phyloP scores from a whole-genome alignment of 2,888 invertebrate species.

The Zootermopsis nevadensis region DNA sequence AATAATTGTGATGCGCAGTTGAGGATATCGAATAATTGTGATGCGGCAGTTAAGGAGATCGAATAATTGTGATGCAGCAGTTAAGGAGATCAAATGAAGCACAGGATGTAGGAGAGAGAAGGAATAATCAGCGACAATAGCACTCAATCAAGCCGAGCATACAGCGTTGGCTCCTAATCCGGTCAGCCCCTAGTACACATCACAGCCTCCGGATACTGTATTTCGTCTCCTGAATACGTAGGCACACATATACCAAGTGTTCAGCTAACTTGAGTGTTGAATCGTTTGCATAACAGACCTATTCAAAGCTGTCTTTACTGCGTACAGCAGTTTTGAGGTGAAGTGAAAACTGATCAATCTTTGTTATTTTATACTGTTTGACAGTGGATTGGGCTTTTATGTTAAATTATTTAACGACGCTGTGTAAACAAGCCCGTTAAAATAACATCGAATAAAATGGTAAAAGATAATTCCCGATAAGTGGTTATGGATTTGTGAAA shows the following conservation, averaged over 20 bases:
- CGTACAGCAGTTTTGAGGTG: background rate
- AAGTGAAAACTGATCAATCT: too few relatives aligned
- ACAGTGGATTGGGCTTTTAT: too few relatives aligned
- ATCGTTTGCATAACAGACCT: too few relatives aligned
- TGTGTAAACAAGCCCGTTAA: too few relatives aligned
- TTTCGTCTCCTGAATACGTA: slow-evolving; percentile 8
- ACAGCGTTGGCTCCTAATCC: slow-evolving; percentile 23
- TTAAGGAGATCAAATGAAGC: background rate
- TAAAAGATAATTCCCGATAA: too few relatives aligned
- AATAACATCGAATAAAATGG: too few relatives aligned
- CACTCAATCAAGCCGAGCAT: slow-evolving; percentile 51
- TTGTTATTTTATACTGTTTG: too few relatives aligned
- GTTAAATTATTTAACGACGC: too few relatives aligned
- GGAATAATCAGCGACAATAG: slow-evolving; percentile 53
- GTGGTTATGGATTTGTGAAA: too few relatives aligned
- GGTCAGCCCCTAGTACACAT: background rate
- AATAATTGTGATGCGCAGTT: too few relatives aligned
- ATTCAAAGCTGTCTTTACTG: background rate
- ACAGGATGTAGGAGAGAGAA: slow-evolving; percentile 22
- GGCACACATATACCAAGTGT: background rate
- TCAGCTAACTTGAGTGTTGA: background rate
- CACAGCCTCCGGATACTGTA: slow-evolving; percentile 1
- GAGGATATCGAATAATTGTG: too few relatives aligned
- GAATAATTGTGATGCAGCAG: slow-evolving; percentile 30
- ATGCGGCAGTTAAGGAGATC: too few relatives aligned